phyloP scores from a whole-genome alignment of 2,888 invertebrate genomes.

The Sympetrum striolatum region DNA sequence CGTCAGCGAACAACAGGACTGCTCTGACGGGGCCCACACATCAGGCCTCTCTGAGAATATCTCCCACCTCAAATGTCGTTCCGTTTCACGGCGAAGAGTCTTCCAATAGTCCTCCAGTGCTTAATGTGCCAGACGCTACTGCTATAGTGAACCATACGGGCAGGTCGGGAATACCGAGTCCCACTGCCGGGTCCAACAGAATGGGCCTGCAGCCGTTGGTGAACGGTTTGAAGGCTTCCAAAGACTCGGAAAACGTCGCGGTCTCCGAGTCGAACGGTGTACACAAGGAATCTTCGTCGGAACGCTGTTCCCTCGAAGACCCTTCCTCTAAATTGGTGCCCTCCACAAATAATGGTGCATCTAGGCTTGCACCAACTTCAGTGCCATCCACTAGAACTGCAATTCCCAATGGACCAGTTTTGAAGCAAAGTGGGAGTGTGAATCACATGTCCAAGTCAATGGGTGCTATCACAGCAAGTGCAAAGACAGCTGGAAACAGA shows the following conservation, averaged over 20 bases:
- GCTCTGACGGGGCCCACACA: neutral
- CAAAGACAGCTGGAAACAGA: neutral
- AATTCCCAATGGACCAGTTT: conserved; percentile 6
- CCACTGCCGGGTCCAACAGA: conserved; percentile 1
- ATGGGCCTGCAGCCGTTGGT: conserved; percentile 11
- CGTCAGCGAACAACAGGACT: neutral
- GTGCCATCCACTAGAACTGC: conserved; percentile 32
- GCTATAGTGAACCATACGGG: neutral
- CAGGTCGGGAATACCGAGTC: conserved; percentile 26
- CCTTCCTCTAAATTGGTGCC: conserved; percentile 22
- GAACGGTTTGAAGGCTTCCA: conserved; percentile 10
- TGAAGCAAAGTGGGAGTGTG: neutral
- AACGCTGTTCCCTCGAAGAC: neutral
- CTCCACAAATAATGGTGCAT: conserved; percentile 19
- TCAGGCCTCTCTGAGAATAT: neutral
- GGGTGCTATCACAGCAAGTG: conserved; percentile 8
- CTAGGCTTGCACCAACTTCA: neutral
- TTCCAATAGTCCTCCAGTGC: conserved; percentile 17
- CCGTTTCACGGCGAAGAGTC: conserved; percentile 28
- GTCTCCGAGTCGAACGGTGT: neutral
- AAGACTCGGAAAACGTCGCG: neutral
- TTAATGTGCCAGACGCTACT: neutral
- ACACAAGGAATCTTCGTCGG: neutral
- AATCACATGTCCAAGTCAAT: neutral
- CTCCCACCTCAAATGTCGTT: neutral